These are phyloP conservation scores for Calyptommatus sinebrachiatus DNA, from an alignment of 2,113 vertebrate species.

Conservation along the genomic window DNA sequence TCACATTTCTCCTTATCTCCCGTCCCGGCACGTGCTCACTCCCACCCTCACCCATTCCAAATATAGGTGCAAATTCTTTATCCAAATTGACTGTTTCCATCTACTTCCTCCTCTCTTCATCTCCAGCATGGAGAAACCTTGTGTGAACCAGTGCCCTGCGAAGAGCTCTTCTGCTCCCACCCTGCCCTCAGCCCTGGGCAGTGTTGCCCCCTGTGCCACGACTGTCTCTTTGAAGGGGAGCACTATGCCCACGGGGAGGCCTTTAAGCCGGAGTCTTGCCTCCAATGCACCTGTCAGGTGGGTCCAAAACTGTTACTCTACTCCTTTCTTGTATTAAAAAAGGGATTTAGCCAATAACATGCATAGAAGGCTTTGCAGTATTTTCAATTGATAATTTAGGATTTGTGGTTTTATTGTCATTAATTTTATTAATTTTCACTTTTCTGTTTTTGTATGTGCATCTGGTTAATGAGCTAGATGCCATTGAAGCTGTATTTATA, in stretches of 20 bases:
- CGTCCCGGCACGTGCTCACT: no score
- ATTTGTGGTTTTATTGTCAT: no score
- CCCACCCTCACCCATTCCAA: no score
- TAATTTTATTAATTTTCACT: no score
- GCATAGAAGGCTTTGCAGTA: no score
- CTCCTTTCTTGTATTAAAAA: background rate
- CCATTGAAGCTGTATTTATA: no score
- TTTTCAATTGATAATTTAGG: no score
- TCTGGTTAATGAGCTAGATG: no score
- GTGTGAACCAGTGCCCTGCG: background rate
- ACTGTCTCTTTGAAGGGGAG: slow-evolving; percentile 20
- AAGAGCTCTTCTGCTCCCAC: slow-evolving; percentile 1
- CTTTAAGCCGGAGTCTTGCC: slow-evolving; percentile 10
- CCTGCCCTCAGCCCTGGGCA: background rate
- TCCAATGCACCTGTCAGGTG: slow-evolving; percentile 24
- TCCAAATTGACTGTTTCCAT: no score
- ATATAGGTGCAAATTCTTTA: background rate
- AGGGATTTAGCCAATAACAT: no score
- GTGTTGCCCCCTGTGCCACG: slow-evolving; percentile 30
- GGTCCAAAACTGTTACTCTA: background rate
- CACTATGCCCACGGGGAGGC: background rate
- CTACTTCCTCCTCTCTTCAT: background rate
- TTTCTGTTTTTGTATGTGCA: no score
- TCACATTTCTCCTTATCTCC: no score
- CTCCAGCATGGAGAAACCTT: background rate